Evolutionary conservation across 2,888 invertebrate genomes (phyloP), one percentile per base, ranked within the genome.

Genomic region (Cephonodes hylas): DNA sequence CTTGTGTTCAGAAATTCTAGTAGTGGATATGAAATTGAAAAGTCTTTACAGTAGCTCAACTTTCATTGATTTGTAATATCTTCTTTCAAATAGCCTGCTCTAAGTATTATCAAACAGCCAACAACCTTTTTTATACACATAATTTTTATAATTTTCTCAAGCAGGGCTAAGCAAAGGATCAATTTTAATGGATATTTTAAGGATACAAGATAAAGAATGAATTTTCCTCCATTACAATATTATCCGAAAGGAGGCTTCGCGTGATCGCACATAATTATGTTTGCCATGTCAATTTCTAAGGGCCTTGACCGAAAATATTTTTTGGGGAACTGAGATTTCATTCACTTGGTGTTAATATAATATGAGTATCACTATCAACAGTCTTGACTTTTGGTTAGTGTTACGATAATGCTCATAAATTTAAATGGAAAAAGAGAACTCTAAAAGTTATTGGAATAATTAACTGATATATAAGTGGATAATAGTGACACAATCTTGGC

Each of bases 171-270:
- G 15, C 8, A 3, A 58, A 56, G 53, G 44, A 34, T 46, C 22
- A 59, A 57, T 38, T 58, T 58, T 58, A 42, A 58, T 58, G 42
- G 38, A 58, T 42, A 42, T 42, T 58, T 53, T 53, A 53, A 1
- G 31, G 27, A 53, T 27, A 31, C 31, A 18, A n/a, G 31, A 53
- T 31, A 53, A 53, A 27, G 27, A 53, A 53, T 27, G 18, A 25
- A 18, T 53, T 18, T 53, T 53, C 53, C 18, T 53, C 31, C 27
- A 31, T 31, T 46, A 46, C 46, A 23, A 46, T 46, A 23, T 46
- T 53, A 53, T 53, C 53, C 53, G 31, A 31, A 7, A 25, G 27
- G 45, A 53, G 53, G 18, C 53, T 53, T 31, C 27, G 53, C 53
- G 53, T 53, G 53, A 18, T 53, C 53, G 27, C 53, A 53, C 53